Percentiles rank a stretch among this genome's conserved stretches.
phyloP scores from a whole-genome alignment of 2,113 vertebrate species.

The Galeopterus variegatus region DNA sequence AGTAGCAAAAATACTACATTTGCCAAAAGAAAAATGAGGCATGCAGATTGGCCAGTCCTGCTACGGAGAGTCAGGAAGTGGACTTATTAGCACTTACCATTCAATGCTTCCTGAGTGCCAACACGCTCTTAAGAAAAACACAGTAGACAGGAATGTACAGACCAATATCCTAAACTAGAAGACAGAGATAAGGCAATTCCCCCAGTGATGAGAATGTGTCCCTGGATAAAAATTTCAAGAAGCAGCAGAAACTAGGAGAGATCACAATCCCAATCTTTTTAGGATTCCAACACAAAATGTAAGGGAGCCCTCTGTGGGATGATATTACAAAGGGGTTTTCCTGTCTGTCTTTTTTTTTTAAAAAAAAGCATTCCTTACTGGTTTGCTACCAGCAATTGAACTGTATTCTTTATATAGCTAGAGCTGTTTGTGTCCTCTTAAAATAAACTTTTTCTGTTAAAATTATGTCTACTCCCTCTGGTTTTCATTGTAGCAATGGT shows the following conservation, averaged over 20 bases:
- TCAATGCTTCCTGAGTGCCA: not conserved
- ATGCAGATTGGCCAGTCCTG: not conserved
- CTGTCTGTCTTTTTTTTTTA: conserved; percentile 59
- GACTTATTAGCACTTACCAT: not conserved
- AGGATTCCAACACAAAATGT: conserved; percentile 62
- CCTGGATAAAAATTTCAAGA: conserved; percentile 46
- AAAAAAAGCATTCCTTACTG: conserved; percentile 73
- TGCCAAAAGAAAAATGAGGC: conserved; percentile 52
- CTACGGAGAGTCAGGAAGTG: not conserved
- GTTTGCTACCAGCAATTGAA: conserved; percentile 82
- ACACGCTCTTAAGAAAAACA: conserved; percentile 32
- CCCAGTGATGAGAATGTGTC: conserved; percentile 27
- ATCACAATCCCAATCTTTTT: conserved; percentile 36
- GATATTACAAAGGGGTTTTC: conserved; percentile 70
- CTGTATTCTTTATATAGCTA: conserved; percentile 82
- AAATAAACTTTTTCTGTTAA: conserved; percentile 84
- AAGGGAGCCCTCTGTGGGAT: conserved; percentile 64
- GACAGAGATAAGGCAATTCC: not conserved
- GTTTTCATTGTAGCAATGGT: conserved; percentile 51
- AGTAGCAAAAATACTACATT: conserved; percentile 16
- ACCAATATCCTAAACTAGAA: conserved; percentile 50
- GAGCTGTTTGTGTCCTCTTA: conserved; percentile 83
- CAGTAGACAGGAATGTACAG: conserved; percentile 29
- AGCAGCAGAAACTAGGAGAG: conserved; percentile 57
- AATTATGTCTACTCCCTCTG: conserved; percentile 62